These are phyloP conservation scores for Cryptotermes secundus DNA, from an alignment of 1,140 invertebrate genomes.

Conservation along the genomic window DNA sequence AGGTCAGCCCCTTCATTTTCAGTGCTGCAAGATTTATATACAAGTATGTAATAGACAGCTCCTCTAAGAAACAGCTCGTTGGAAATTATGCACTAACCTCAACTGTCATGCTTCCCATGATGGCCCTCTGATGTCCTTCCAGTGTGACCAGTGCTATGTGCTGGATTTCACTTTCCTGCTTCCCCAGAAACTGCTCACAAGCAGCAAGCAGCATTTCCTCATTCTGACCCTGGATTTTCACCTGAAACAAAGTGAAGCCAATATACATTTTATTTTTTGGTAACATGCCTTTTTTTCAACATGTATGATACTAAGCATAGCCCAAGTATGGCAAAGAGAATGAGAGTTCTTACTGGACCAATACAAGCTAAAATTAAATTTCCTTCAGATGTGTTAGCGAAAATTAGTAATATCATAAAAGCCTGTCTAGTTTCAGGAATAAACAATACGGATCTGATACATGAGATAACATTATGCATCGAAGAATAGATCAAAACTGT, in stretches of 20 bases:
- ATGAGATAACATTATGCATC: no score
- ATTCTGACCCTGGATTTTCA: slow-evolving; percentile 97
- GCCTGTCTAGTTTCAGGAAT: no score
- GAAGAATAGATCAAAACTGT: no score
- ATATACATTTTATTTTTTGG: no score
- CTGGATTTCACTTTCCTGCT: slow-evolving; percentile 85
- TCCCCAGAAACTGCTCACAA: slow-evolving; percentile 96
- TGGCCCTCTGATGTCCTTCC: slow-evolving; percentile 96
- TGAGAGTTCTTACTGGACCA: no score
- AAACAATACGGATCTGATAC: no score
- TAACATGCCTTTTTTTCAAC: no score
- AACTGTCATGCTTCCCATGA: slow-evolving; percentile 99
- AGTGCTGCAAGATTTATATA: neutral
- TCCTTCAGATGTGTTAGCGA: no score
- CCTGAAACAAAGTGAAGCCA: slow-evolving; percentile 54
- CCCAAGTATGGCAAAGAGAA: no score
- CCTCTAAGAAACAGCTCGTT: neutral
- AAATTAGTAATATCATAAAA: no score
- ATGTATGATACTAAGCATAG: no score
- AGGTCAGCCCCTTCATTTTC: neutral
- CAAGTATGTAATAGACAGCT: neutral
- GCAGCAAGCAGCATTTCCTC: slow-evolving; percentile 95
- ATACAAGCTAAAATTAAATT: no score
- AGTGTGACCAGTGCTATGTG: slow-evolving; percentile 93
- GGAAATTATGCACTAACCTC: slow-evolving; percentile 59